Conservation (phyloP, 2,888 invertebrate genomes). For the Apoderus coryli region DNA sequence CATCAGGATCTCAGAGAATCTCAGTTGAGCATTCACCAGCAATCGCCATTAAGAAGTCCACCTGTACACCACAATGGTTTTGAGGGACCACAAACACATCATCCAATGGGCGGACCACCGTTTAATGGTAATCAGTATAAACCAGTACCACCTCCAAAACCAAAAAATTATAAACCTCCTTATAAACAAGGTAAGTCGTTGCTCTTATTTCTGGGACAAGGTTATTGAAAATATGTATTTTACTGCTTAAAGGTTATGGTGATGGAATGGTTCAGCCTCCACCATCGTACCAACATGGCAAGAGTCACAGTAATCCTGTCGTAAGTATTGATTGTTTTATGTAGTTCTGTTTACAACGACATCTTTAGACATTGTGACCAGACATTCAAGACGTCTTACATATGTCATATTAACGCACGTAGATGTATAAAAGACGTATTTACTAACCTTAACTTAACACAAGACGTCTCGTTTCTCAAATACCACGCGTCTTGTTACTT, state of each 20-base stretch:
- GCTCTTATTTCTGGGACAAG: too few species aligned
- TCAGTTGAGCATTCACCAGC: conserved; percentile 30
- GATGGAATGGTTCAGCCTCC: conserved; percentile 26
- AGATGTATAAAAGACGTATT: too few species aligned
- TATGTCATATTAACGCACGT: too few species aligned
- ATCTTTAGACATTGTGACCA: too few species aligned
- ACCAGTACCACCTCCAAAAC: conserved; percentile 85
- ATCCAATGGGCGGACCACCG: conserved; percentile 16
- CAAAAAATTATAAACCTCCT: conserved; percentile 78
- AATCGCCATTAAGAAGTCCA: conserved; percentile 27
- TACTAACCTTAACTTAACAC: too few species aligned
- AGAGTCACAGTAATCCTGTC: conserved; percentile 34
- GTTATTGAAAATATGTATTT: too few species aligned
- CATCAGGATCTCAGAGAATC: conserved; percentile 32
- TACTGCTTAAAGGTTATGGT: conserved; percentile 15
- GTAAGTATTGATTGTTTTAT: too few species aligned
- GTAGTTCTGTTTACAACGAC: too few species aligned
- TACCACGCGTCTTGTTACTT: too few species aligned
- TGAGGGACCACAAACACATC: conserved; percentile 19
- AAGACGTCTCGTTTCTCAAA: too few species aligned
- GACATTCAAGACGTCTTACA: too few species aligned
- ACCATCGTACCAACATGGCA: conserved; percentile 31
- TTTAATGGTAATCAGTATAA: conserved; percentile 43
- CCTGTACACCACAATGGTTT: conserved; percentile 26
- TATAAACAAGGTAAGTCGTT: conserved; percentile 28